phyloP scores from a whole-genome alignment of 2,113 vertebrate species.

The Poecilia latipinna region DNA sequence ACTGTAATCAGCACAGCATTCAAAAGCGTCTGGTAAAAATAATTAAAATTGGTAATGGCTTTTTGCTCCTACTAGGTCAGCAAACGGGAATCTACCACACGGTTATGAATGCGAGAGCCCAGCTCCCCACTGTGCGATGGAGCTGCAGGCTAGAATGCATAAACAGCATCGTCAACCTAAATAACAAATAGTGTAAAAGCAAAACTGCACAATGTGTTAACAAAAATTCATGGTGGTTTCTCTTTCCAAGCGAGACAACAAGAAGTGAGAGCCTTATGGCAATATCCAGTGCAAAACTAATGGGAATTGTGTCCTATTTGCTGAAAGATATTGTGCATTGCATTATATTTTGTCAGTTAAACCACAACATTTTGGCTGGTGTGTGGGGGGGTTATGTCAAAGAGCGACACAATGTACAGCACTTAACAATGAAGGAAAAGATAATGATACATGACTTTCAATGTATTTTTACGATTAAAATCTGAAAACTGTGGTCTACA shows the following conservation, averaged over 20 bases:
- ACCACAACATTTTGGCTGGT: neutral
- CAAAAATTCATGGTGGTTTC: neutral
- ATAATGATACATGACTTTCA: neutral
- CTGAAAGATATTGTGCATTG: neutral
- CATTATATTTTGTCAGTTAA: too few species aligned
- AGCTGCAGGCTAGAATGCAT: constrained; percentile 22
- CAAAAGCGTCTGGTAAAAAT: constrained; percentile 35
- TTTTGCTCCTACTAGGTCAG: constrained; percentile 35
- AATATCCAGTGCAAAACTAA: constrained; percentile 41
- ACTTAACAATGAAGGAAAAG: neutral
- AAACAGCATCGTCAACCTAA: constrained; percentile 7
- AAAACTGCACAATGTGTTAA: constrained; percentile 9
- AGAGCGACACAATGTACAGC: neutral
- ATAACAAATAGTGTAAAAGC: constrained; percentile 6
- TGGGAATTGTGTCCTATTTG: constrained; percentile 19
- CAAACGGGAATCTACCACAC: constrained; percentile 23
- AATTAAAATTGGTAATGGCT: constrained; percentile 52
- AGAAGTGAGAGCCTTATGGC: constrained; percentile 16
- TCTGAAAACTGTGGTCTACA: neutral
- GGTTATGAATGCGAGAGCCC: constrained; percentile 18
- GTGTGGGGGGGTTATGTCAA: neutral
- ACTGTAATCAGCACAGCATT: constrained; percentile 29
- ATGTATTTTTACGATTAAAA: neutral
- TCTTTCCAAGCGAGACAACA: constrained; percentile 4
- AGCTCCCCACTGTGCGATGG: constrained; percentile 24